Conservation (phyloP, 2,113 vertebrate species). For the Syngnathus scovelli region DNA sequence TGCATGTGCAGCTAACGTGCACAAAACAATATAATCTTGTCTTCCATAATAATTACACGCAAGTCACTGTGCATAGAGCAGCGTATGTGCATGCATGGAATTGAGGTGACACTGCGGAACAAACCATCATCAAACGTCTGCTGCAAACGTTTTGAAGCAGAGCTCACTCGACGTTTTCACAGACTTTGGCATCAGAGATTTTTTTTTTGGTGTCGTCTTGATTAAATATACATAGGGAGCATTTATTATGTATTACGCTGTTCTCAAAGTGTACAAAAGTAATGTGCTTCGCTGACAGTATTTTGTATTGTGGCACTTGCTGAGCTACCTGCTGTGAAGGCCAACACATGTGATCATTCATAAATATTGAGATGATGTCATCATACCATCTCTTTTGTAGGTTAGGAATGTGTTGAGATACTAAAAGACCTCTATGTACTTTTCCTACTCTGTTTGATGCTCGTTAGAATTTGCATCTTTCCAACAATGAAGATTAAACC, state of each 20-base stretch:
- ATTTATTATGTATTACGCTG: conserved; percentile 9
- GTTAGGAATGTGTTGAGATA: neutral
- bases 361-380: neutral
- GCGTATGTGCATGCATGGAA: conserved; percentile 14
- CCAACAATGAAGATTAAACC: conserved; percentile 10
- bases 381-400: neutral
- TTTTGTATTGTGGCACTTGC: neutral
- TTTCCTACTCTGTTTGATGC: neutral
- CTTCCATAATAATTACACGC: conserved; percentile 6
- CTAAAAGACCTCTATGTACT: neutral
- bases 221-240: conserved; percentile 35
- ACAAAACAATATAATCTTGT: conserved; percentile 5
- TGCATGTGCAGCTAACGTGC: neutral
- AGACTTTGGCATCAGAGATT: conserved; percentile 31
- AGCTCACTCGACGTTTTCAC: conserved; percentile 26
- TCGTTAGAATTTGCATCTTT: conserved; percentile 24
- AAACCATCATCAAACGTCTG: neutral
- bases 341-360: neutral
- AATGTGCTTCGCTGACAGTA: neutral
- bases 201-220: conserved; percentile 8
- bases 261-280: neutral
- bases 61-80: conserved; percentile 13
- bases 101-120: conserved; percentile 19
- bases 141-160: conserved; percentile 38
- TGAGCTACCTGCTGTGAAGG: neutral